Evolutionary conservation across 2,888 invertebrate species (phyloP).

Genomic region (Blera fallax): DNA sequence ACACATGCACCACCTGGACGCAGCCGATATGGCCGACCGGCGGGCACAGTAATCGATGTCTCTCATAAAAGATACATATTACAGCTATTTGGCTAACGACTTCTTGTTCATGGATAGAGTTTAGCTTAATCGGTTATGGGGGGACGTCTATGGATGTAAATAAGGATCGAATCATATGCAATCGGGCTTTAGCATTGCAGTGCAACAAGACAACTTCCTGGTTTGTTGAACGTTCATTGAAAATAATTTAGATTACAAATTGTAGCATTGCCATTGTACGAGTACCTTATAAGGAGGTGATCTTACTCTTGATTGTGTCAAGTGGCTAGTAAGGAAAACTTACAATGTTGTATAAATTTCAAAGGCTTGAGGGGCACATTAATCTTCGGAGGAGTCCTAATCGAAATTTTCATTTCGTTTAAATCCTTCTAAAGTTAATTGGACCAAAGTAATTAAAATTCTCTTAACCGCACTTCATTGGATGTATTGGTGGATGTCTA

Average conservation of each 20-base stretch:
- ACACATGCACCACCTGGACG: conserved; percentile 67
- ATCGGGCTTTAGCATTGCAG: conserved; percentile 14
- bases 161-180: conserved; percentile 39
- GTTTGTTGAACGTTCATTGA: conserved; percentile 60
- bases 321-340: neutral
- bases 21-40: neutral
- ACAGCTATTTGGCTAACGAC: conserved; percentile 67
- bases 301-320: neutral
- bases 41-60: conserved; percentile 60
- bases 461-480: neutral
- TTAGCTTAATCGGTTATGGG: conserved; percentile 49
- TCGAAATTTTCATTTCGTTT: too few relatives aligned
- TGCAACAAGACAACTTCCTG: conserved; percentile 53
- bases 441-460: neutral
- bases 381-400: too few relatives aligned
- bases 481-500: neutral
- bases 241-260: conserved; percentile 54
- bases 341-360: neutral
- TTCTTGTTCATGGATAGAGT: conserved; percentile 52
- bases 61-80: conserved; percentile 71
- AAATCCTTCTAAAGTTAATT: neutral
- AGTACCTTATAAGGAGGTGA: neutral
- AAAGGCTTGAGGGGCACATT: too few relatives aligned
- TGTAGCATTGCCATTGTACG: conserved; percentile 1
- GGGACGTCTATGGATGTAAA: conserved; percentile 27